A percentile compares a stretch with the other conserved stretches of the same genome.
These are phyloP conservation scores for Lytechinus pictus DNA, from an alignment of 35 echinoderm and acorn worm genomes.

Conservation along the genomic window DNA sequence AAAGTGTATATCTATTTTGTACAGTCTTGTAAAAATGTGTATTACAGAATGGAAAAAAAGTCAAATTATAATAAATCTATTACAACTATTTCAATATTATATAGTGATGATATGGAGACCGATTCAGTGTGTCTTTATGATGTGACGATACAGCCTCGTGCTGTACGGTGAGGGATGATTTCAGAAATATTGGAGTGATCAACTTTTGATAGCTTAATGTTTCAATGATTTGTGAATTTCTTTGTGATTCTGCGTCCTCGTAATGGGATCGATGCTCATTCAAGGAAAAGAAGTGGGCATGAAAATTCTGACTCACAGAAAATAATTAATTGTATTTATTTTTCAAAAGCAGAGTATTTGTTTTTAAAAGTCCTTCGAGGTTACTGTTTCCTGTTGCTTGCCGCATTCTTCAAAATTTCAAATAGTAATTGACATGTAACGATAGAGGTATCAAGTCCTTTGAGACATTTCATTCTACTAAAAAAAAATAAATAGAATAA, in stretches of 20 bases:
- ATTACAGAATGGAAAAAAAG: conserved; percentile 28
- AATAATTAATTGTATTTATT: neutral
- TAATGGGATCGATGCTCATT: neutral
- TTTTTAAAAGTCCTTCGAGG: neutral
- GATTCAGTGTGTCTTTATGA: neutral
- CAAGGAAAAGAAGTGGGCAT: neutral
- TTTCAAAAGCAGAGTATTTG: neutral
- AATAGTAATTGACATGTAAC: neutral
- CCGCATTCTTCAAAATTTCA: neutral
- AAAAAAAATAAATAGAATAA: neutral
- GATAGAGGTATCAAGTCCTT: neutral
- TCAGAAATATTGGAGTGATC: neutral
- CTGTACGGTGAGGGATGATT: neutral
- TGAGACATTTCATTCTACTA: neutral
- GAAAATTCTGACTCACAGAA: neutral
- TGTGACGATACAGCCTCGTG: neutral
- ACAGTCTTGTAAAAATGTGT: conserved; percentile 38
- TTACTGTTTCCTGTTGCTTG: neutral
- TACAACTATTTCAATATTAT: conserved; percentile 30
- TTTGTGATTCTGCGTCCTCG: neutral
- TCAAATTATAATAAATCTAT: conserved; percentile 20
- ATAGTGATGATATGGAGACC: neutral
- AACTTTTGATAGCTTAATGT: neutral
- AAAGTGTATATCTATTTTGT: conserved; percentile 23
- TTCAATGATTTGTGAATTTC: neutral